Evolutionary conservation across 2,113 vertebrate genomes (phyloP).

Genomic region (Mobula birostris): DNA sequence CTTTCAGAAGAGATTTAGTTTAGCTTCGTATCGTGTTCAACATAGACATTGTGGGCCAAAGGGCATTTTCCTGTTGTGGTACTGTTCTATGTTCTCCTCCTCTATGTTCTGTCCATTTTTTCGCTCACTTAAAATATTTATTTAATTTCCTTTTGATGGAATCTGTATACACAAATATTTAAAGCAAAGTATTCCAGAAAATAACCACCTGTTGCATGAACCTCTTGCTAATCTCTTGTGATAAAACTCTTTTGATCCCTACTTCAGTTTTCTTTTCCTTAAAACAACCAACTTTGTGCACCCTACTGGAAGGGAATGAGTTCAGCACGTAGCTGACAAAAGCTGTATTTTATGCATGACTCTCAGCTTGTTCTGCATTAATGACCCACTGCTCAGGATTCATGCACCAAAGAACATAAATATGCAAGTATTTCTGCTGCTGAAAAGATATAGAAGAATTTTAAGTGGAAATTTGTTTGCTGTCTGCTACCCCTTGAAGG

Average conservation of each 20-base stretch:
- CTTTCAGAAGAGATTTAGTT: no score
- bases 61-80: no score
- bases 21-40: no score
- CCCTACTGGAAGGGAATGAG: background rate
- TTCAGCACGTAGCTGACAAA: background rate
- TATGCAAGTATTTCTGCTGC: conserved; percentile 6
- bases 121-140: background rate
- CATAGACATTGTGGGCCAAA: no score
- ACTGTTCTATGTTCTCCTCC: background rate
- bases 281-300: background rate
- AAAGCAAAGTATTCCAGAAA: background rate
- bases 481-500: background rate
- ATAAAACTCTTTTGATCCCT: background rate
- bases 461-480: conserved; percentile 17
- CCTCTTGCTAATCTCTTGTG: background rate
- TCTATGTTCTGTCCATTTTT: background rate
- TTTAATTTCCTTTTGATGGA: background rate
- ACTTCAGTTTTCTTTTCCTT: background rate
- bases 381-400: conserved; percentile 9
- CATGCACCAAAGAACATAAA: background rate
- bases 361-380: background rate
- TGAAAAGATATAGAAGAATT: background rate
- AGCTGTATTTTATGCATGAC: background rate
- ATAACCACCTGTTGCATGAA: background rate
- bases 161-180: background rate